Evolutionary conservation across 1,140 invertebrate genomes (phyloP).

Genomic region (Drosophila melanica): DNA sequence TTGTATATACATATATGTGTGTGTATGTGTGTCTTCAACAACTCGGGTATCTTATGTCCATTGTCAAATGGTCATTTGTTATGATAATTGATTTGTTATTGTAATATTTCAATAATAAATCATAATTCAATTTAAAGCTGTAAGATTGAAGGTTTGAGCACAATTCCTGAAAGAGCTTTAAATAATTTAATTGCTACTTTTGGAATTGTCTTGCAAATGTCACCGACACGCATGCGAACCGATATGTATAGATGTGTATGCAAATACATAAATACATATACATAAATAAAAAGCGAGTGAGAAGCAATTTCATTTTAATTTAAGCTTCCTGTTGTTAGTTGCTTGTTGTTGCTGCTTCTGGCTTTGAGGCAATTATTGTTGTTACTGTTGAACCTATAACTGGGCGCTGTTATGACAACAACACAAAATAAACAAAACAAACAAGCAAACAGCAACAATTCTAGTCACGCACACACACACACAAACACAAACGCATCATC

Average conservation of each 20-base stretch:
- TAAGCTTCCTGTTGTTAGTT: slow-evolving; percentile 45
- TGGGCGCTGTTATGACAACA: slow-evolving; percentile 74
- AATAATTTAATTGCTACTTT: slow-evolving; percentile 21
- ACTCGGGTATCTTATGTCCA: slow-evolving; percentile 1
- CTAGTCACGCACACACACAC: slow-evolving; percentile 63
- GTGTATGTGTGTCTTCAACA: slow-evolving; percentile 11
- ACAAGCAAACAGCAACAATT: slow-evolving; percentile 47
- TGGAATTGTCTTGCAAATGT: not conserved
- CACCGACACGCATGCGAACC: slow-evolving; percentile 11
- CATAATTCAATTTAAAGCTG: slow-evolving; percentile 26
- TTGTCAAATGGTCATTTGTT: slow-evolving; percentile 29
- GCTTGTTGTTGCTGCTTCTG: slow-evolving; percentile 30
- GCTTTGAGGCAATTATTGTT: slow-evolving; percentile 36
- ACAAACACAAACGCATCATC: not conserved
- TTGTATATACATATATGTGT: not conserved
- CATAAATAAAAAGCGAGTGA: not conserved
- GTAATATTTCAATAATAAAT: slow-evolving; percentile 38
- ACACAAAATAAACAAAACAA: slow-evolving; percentile 43
- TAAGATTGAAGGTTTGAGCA: not conserved
- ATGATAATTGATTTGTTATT: slow-evolving; percentile 49
- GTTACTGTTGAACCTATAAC: slow-evolving; percentile 68
- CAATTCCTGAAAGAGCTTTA: slow-evolving; percentile 9
- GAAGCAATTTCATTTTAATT: slow-evolving; percentile 46
- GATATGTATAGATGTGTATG: too few species aligned
- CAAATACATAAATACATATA: not conserved